Percentiles rank a stretch among this genome's conserved stretches.
These are phyloP conservation scores for Drosophila parabipectinata DNA, from an alignment of 1,140 invertebrate genomes.

Conservation along the genomic window DNA sequence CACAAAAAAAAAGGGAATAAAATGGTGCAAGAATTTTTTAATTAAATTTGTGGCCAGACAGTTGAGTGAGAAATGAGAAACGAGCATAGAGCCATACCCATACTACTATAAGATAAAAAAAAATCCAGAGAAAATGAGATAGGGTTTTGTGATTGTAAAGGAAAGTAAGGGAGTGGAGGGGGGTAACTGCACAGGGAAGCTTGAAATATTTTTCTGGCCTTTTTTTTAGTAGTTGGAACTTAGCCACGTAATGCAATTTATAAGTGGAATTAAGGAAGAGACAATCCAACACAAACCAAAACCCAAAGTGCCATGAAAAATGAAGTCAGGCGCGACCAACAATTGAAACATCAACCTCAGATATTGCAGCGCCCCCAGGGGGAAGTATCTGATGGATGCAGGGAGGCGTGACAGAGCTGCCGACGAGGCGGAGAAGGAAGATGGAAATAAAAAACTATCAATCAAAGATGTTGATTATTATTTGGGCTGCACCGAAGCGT, in stretches of 20 bases:
- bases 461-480: slow-evolving; percentile 74
- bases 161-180: no score
- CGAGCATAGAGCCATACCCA: slow-evolving; percentile 9
- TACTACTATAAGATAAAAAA: slow-evolving; percentile 11
- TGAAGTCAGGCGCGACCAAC: slow-evolving; percentile 70
- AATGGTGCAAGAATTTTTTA: slow-evolving; percentile 80
- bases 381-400: slow-evolving; percentile 34
- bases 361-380: slow-evolving; percentile 5
- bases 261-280: slow-evolving; percentile 59
- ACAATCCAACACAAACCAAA: slow-evolving; percentile 23
- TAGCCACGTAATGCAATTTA: slow-evolving; percentile 77
- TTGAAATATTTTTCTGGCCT: slow-evolving; percentile 54
- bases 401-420: slow-evolving; percentile 29
- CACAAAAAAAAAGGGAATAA: slow-evolving; percentile 43
- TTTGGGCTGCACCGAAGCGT: slow-evolving; percentile 63
- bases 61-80: slow-evolving; percentile 67
- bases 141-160: not conserved
- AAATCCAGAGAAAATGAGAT: slow-evolving; percentile 9
- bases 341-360: slow-evolving; percentile 60
- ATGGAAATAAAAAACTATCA: slow-evolving; percentile 73
- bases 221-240: slow-evolving; percentile 3
- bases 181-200: slow-evolving; percentile 54
- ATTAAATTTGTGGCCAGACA: slow-evolving; percentile 80
- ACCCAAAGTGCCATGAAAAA: slow-evolving; percentile 67
- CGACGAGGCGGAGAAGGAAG: slow-evolving; percentile 29